phyloP scores from a whole-genome alignment of 2,888 invertebrate genomes.

The Mylabris sibirica region DNA sequence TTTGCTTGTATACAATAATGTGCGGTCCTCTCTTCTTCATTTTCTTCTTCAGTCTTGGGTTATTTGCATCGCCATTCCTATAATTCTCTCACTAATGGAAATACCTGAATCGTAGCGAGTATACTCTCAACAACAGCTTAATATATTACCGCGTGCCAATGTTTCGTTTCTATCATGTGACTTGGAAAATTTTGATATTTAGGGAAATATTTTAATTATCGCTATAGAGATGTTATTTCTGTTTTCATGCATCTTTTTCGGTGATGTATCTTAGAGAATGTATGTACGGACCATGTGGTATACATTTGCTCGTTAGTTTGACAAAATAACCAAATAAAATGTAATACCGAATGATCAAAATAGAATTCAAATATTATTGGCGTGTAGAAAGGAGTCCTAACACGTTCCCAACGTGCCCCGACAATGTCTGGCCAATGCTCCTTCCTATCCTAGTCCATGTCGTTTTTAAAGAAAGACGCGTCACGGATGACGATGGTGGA shows the following conservation, averaged over 20 bases:
- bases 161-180: conserved; percentile 9
- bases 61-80: conserved; percentile 20
- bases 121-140: conserved; percentile 13
- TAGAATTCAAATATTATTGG: conserved; percentile 37
- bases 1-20: background rate
- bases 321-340: conserved; percentile 13
- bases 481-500: background rate
- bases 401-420: conserved; percentile 29
- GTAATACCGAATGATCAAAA: conserved; percentile 28
- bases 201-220: background rate
- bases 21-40: background rate
- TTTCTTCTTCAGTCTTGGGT: background rate
- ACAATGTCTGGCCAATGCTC: conserved; percentile 25
- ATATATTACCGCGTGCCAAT: conserved; percentile 21
- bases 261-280: background rate
- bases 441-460: background rate
- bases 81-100: conserved; percentile 17
- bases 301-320: background rate
- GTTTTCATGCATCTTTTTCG: no score
- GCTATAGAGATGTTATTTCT: no score
- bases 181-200: background rate
- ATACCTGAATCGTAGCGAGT: conserved; percentile 13
- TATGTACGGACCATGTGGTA: conserved; percentile 20
- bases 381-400: conserved; percentile 28
- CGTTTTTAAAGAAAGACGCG: conserved; percentile 16